phyloP scores from a whole-genome alignment of 2,113 vertebrate species.

The Clarias gariepinus region DNA sequence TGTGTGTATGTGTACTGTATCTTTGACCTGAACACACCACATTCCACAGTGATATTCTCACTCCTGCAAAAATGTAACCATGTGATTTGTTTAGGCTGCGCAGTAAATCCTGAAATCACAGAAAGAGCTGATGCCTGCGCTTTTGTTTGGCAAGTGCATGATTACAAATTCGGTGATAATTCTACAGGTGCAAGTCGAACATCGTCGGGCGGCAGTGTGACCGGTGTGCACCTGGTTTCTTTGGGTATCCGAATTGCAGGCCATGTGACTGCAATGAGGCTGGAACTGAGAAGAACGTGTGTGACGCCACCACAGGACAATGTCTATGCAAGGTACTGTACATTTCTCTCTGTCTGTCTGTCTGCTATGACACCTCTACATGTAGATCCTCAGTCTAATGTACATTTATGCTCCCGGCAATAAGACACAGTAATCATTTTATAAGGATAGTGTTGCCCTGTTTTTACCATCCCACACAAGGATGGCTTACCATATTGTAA shows the following conservation, averaged over 20 bases:
- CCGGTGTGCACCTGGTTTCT: slow-evolving; percentile 83
- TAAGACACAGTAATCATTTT: neutral
- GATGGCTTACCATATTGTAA: neutral
- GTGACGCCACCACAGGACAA: slow-evolving; percentile 80
- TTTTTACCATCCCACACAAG: neutral
- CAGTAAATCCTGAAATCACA: slow-evolving; percentile 28
- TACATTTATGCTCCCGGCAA: neutral
- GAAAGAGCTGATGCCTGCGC: neutral
- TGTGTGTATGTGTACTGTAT: too few relatives aligned
- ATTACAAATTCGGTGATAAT: neutral
- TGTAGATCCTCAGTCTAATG: neutral
- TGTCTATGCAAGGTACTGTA: slow-evolving; percentile 97
- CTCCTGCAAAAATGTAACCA: slow-evolving; percentile 40
- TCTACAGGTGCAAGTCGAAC: slow-evolving; percentile 86
- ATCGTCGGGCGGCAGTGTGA: slow-evolving; percentile 87
- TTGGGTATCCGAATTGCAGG: slow-evolving; percentile 84
- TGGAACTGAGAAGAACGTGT: slow-evolving; percentile 78
- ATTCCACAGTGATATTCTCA: slow-evolving; percentile 48
- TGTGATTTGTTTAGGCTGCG: slow-evolving; percentile 52
- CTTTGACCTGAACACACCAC: slow-evolving; percentile 30
- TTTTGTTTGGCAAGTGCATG: neutral
- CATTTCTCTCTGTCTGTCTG: slow-evolving; percentile 18
- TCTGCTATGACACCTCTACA: neutral
- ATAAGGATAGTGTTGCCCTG: neutral
- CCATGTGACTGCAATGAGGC: slow-evolving; percentile 85